phyloP scores from a whole-genome alignment of 2,888 invertebrate species.

The Mythimna ferrago region DNA sequence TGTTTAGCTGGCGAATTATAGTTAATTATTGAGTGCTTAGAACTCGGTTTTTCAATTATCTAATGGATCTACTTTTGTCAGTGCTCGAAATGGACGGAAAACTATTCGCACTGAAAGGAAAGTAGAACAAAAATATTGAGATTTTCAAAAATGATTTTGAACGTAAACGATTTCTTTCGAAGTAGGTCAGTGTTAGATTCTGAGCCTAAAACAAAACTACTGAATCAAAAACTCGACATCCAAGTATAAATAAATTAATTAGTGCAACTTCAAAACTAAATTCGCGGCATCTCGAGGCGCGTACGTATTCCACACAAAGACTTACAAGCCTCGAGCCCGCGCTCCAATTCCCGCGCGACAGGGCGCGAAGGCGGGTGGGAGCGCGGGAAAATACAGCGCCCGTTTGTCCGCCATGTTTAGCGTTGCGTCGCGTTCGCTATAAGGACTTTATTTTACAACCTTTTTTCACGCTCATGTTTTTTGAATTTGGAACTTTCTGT shows the following conservation, averaged over 20 bases:
- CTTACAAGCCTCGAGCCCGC: slow-evolving; percentile 51
- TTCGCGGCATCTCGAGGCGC: slow-evolving; percentile 36
- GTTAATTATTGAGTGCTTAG: slow-evolving; percentile 58
- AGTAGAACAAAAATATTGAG: background rate
- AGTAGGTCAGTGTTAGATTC: background rate
- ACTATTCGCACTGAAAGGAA: slow-evolving; percentile 16
- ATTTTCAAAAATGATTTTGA: background rate
- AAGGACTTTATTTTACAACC: slow-evolving; percentile 59
- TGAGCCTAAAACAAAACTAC: slow-evolving; percentile 1
- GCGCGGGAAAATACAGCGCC: slow-evolving; percentile 63
- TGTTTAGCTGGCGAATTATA: slow-evolving; percentile 52
- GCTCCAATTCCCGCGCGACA: slow-evolving; percentile 67
- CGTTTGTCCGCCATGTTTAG: slow-evolving; percentile 56
- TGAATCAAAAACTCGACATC: background rate
- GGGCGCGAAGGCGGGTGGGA: slow-evolving; percentile 57
- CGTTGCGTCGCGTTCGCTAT: slow-evolving; percentile 59
- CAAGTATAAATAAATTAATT: slow-evolving; percentile 22
- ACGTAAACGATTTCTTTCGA: background rate
- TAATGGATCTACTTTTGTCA: slow-evolving; percentile 43
- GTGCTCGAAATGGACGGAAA: slow-evolving; percentile 14
- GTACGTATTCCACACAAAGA: slow-evolving; percentile 64
- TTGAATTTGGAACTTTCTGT: slow-evolving; percentile 28
- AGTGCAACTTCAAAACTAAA: slow-evolving; percentile 42
- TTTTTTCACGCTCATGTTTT: slow-evolving; percentile 40
- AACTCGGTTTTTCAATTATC: slow-evolving; percentile 44